These are phyloP conservation scores for Sesamia nonagrioides DNA, from an alignment of 1,140 invertebrate genomes.

Conservation along the genomic window DNA sequence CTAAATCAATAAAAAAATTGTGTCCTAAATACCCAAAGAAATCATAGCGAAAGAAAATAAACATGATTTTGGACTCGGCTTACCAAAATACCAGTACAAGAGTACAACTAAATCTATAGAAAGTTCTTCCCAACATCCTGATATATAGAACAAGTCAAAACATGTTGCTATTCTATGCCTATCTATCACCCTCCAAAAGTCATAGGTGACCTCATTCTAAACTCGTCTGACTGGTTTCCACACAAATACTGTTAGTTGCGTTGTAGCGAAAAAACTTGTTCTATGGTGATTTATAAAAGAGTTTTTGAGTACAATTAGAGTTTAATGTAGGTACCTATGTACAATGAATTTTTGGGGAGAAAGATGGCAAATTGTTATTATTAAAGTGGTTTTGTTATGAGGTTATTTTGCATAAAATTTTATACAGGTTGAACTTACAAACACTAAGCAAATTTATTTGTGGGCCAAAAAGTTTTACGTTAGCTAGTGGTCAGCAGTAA, in stretches of 20 bases:
- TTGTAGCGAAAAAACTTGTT: slow-evolving; percentile 15
- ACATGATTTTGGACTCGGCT: no score
- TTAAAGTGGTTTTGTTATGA: no score
- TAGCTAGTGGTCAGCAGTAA: no score
- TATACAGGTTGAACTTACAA: no score
- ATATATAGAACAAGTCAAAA: not conserved
- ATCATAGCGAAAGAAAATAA: no score
- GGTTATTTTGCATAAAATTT: no score
- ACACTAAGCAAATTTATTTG: no score
- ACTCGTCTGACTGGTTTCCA: not conserved
- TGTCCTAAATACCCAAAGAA: no score
- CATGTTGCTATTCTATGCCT: not conserved
- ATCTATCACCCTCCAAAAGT: not conserved
- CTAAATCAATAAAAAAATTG: no score
- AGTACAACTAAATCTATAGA: not conserved
- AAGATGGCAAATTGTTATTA: no score
- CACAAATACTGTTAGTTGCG: not conserved
- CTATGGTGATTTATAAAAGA: not conserved
- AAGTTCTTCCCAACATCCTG: not conserved
- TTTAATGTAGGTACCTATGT: not conserved
- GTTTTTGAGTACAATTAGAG: not conserved
- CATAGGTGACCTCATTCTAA: slow-evolving; percentile 16
- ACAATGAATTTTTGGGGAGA: not conserved
- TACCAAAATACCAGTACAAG: not conserved
- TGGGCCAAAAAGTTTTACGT: no score